A percentile compares a stretch with the other conserved stretches of the same genome.
These are phyloP conservation scores for Takifugu rubripes DNA, from an alignment of 2,797 vertebrate genomes.

Conservation along the genomic window DNA sequence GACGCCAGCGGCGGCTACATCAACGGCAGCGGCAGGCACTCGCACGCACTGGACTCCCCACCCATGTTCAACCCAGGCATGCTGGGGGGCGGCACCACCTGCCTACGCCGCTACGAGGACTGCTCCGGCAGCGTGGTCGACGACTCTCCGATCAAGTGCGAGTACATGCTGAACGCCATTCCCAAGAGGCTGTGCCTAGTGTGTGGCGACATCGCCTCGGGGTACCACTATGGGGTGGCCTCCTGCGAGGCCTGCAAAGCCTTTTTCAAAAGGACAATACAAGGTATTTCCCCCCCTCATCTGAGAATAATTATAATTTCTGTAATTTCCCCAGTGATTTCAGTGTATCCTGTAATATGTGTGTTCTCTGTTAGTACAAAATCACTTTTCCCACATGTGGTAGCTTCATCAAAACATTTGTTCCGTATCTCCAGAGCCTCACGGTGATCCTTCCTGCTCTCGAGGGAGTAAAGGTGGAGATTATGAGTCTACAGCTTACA, in stretches of 20 bases:
- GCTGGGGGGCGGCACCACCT: slow-evolving; percentile 71
- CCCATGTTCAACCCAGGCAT: slow-evolving; percentile 82
- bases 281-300: slow-evolving; percentile 78
- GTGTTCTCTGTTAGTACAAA: not conserved
- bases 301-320: not conserved
- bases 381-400: not conserved
- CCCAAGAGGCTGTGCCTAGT: slow-evolving; percentile 92
- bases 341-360: slow-evolving; percentile 3
- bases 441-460: slow-evolving; percentile 19
- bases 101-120: slow-evolving; percentile 85
- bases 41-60: slow-evolving; percentile 84
- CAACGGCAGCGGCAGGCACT: slow-evolving; percentile 74
- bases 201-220: slow-evolving; percentile 90
- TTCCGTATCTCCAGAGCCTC: slow-evolving; percentile 14
- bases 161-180: slow-evolving; percentile 89
- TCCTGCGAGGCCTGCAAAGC: slow-evolving; percentile 96
- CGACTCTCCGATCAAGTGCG: slow-evolving; percentile 87
- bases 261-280: slow-evolving; percentile 96
- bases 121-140: slow-evolving; percentile 81
- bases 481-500: slow-evolving; percentile 47
- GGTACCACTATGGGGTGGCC: slow-evolving; percentile 93
- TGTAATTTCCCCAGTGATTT: slow-evolving; percentile 6
- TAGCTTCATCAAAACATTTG: slow-evolving; percentile 15
- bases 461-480: slow-evolving; percentile 33
- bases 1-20: slow-evolving; percentile 85